phyloP scores from a whole-genome alignment of 2,888 invertebrate species.

The Nasonovia ribisnigri region DNA sequence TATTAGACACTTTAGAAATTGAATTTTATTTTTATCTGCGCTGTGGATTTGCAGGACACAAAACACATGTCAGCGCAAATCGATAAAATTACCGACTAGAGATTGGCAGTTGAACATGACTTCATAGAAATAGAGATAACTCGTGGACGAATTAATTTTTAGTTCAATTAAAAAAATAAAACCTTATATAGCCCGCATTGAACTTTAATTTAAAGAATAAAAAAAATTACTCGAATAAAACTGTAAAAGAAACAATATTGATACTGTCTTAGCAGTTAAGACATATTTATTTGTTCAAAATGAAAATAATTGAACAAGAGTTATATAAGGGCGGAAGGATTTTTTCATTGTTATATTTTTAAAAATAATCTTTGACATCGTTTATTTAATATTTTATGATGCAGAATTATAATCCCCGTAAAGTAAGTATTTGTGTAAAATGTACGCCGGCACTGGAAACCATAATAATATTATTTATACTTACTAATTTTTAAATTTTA shows the following conservation, averaged over 20 bases:
- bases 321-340: not conserved
- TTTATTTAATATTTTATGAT: not conserved
- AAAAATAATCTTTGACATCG: not conserved
- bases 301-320: not conserved
- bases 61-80: not conserved
- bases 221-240: not conserved
- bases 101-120: not conserved
- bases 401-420: not conserved
- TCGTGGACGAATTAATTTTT: not conserved
- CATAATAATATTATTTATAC: not conserved
- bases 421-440: not conserved
- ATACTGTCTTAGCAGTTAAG: not conserved
- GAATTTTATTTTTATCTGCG: not conserved
- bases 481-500: not conserved
- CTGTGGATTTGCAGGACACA: not conserved
- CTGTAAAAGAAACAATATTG: not conserved
- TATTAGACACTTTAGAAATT: not conserved
- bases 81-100: not conserved
- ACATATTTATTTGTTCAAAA: not conserved
- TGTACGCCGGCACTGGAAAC: not conserved
- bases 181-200: not conserved
- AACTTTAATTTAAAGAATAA: not conserved
- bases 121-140: not conserved
- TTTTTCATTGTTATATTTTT: not conserved
- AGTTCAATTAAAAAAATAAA: not conserved